Percentiles rank a stretch among this genome's conserved stretches.
Evolutionary conservation across 1,140 invertebrate species (phyloP).

Genomic region (Danaus melanippus): DNA sequence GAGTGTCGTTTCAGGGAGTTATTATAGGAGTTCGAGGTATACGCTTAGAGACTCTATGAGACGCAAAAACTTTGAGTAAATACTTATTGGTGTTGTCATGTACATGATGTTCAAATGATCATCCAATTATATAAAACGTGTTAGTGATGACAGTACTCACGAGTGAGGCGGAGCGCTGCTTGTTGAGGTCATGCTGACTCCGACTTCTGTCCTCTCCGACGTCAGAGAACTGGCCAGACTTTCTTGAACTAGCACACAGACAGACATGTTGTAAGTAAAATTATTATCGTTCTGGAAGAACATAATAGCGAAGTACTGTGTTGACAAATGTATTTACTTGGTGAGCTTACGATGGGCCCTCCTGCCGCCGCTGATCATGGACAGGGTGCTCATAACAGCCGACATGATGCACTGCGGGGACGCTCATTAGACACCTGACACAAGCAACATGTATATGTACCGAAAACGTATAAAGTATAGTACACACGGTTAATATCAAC

Average conservation of each 20-base stretch:
- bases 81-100: too few relatives aligned
- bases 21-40: too few relatives aligned
- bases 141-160: constrained; percentile 9
- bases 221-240: constrained; percentile 63
- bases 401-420: constrained; percentile 37
- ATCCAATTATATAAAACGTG: too few relatives aligned
- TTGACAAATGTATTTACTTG: constrained; percentile 29
- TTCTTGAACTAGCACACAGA: constrained; percentile 34
- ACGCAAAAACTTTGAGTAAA: too few relatives aligned
- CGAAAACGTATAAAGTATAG: neutral
- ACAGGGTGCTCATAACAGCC: constrained; percentile 65
- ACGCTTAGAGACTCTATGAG: too few relatives aligned
- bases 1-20: too few relatives aligned
- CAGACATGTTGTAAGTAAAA: neutral
- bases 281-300: constrained; percentile 8
- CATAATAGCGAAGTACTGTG: neutral
- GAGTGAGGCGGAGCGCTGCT: constrained; percentile 51
- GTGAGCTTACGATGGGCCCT: constrained; percentile 59
- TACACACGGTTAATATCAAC: too few relatives aligned
- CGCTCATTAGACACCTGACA: constrained; percentile 27
- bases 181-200: constrained; percentile 46
- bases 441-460: constrained; percentile 2
- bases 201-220: constrained; percentile 55
- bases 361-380: constrained; percentile 63
- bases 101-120: too few relatives aligned